Base-by-base conservation (phyloP, 2,797 vertebrate species). In the Mormyrops boulengeri region DNA sequence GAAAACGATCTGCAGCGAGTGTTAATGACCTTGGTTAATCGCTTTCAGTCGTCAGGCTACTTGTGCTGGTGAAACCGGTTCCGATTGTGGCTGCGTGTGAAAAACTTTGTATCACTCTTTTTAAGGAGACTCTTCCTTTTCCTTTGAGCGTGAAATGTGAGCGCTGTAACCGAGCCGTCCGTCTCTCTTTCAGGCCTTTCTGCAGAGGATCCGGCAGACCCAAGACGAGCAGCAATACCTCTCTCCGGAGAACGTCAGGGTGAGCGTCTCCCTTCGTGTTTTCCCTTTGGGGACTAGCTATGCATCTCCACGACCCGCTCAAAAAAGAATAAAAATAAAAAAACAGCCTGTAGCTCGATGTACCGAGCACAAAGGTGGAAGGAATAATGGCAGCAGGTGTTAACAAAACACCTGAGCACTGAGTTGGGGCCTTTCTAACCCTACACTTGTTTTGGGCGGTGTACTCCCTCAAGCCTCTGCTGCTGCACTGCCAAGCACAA, bases 191-290 rank as follows among this genome's bases (percentile, higher is more conserved):
- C 91, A 99, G 99, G 98, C 98, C 0, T 99, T 99, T 95, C 95
- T 99, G 93, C 96, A 98, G 80, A 95, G 99, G 91, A 98, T 99
- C 93, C 95, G 94, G 89, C 98, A 99, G 94, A 98, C 97, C 0
- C 94, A 96, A 90, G 96, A 96, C 0, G 97, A 98, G 92, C 97
- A 99, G 92, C 99, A 98, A 92, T 97, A 97, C 93, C 97, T 99
- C 90, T 97, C 97, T 2, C 97, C 98, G 22, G 99, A 99, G 93
- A 97, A 99, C 2, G 96, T 99, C 90, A 99, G 99, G 98, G 99
- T 99, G 94, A 55, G 50, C 4, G 9, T 19, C 17, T 19, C 8
- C 85, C 34, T 26, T 8, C 66, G 14, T 8, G 5, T 88, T 34
- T 5, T 17, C 26, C 9, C 62, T 69, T 69, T 12, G n/a, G 26